A percentile compares a stretch with the other conserved stretches of the same genome.
Conservation (phyloP, 2,797 vertebrate genomes). For the Tenualosa ilisha region DNA sequence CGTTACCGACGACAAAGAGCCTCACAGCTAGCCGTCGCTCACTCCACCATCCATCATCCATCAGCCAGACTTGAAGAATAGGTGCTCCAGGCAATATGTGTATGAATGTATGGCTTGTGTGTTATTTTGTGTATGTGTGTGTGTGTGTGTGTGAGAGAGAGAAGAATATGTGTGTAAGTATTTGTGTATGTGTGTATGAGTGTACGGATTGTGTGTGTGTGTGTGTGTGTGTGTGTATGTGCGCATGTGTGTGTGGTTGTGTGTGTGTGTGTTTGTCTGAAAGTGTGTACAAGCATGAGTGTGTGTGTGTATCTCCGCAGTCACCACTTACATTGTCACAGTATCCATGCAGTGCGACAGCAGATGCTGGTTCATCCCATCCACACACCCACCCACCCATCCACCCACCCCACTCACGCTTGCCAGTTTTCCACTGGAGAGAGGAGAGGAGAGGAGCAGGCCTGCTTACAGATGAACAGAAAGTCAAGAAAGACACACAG, state of each 20-base stretch:
- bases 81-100: conserved; percentile 6
- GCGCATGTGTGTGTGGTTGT: neutral
- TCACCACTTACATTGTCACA: neutral
- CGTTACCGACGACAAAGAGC: conserved; percentile 44
- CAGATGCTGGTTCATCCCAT: neutral
- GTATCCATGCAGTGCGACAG: neutral
- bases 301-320: neutral
- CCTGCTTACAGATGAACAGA: conserved; percentile 4
- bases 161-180: neutral
- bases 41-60: conserved; percentile 47
- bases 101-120: conserved; percentile 3
- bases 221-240: neutral
- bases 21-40: conserved; percentile 47
- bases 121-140: neutral
- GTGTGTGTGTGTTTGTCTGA: neutral
- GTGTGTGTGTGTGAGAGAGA: neutral
- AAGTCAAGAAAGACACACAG: neutral
- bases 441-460: neutral
- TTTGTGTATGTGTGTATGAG: neutral
- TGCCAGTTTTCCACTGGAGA: neutral
- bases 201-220: neutral
- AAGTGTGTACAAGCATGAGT: neutral
- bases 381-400: neutral
- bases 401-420: neutral
- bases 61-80: neutral